A percentile compares a stretch with the other conserved stretches of the same genome.
Evolutionary conservation across 2,113 vertebrate species (phyloP).

Genomic region (Catharus minimus): DNA sequence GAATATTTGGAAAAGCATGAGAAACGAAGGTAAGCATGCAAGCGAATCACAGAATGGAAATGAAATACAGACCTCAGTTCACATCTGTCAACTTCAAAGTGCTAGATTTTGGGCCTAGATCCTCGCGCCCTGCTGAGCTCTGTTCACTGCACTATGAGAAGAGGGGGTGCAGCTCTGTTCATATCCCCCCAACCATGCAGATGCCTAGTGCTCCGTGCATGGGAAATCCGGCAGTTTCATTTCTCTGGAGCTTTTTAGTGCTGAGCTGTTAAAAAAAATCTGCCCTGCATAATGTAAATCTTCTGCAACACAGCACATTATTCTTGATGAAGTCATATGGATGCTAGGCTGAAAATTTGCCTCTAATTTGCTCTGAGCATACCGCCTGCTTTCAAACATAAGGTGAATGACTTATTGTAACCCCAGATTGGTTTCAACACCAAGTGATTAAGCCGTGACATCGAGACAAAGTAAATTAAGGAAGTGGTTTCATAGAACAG

Average conservation of each 20-base stretch:
- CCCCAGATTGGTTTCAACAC: constrained; percentile 60
- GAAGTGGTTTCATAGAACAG: constrained; percentile 74
- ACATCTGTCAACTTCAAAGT: background rate
- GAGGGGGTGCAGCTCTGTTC: background rate
- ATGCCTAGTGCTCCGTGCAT: background rate
- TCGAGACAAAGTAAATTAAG: constrained; percentile 65
- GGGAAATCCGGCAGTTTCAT: background rate
- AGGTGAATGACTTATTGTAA: constrained; percentile 71
- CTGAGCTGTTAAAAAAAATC: constrained; percentile 18
- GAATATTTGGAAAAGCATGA: background rate
- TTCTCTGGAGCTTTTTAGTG: background rate
- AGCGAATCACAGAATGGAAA: background rate
- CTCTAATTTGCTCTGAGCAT: background rate
- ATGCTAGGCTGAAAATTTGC: constrained; percentile 23
- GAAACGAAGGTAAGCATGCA: background rate
- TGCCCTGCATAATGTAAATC: constrained; percentile 24
- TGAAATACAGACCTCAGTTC: background rate
- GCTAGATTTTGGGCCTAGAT: background rate
- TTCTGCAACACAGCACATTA: constrained; percentile 3
- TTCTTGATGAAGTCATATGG: constrained; percentile 43
- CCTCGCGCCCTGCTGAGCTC: background rate
- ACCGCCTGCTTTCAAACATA: constrained; percentile 18
- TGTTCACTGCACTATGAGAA: background rate
- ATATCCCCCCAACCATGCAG: background rate
- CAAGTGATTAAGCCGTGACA: constrained; percentile 34